Base-by-base conservation (phyloP, 2,797 vertebrate species). In the Rhyacichthys aspro region DNA sequence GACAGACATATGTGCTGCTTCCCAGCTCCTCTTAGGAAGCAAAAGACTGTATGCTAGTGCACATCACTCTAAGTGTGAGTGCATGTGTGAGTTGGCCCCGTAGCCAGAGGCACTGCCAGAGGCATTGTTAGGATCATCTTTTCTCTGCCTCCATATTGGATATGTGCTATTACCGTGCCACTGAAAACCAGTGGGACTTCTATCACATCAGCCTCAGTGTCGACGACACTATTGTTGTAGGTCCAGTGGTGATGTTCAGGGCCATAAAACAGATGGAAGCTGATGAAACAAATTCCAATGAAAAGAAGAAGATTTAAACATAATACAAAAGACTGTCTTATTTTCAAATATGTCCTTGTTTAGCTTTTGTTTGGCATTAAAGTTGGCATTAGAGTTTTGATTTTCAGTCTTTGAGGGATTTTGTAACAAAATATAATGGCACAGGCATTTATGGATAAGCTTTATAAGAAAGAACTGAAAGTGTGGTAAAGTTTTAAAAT, bases 41-140 rank as follows among this genome's bases (percentile, higher is more conserved):
- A 82, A 79, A 84, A 76, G 68, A 72, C 77, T 55, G 56, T 59
- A 52, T 63, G 67, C 52, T 56, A 47, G 67, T 50, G 56, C 57
- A 52, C 23, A 28, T 6, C 4, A 18, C 34, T 43, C 33, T 59
- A 66, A 63, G 64, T 58, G 63, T 60, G 66, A 34, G 17, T 37
- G 44, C 45, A 63, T 44, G 62, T 55, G 62, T 55, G 73, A 55
- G 66, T 43, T 69, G 80, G 79, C 63, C 63, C 66, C 67, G 71
- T 74, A 77, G 84, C 89, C 81, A 74, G 78, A 85, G 83, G 88
- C 79, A 48, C 57, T 81, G 81, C 86, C 79, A 68, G 79, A 84
- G 82, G 87, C 85, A 76, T 79, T 86, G 83, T 83, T 86, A 73
- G 72, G 70, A 84, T 88, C 79, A 80, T 85, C 83, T 85, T 87